Base-by-base conservation (phyloP, 2,888 invertebrate species). In the Teleiodes luculella region DNA sequence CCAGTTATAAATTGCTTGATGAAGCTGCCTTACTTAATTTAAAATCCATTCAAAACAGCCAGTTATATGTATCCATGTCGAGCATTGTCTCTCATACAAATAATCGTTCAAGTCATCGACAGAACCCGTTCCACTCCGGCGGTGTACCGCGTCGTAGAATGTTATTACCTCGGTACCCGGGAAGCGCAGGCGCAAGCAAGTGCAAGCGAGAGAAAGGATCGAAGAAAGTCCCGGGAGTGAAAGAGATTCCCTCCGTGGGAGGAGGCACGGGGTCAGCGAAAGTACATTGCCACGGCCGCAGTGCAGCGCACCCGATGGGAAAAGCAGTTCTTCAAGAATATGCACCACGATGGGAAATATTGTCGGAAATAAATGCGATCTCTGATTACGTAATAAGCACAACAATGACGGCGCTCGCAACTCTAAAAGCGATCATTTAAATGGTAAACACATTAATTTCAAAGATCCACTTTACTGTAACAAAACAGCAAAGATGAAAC, bases 211-310 rank as follows among this genome's bases (percentile, higher is more conserved):
- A 83, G 57, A 62, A 64, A 61, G 58, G 58, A 68, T 64, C 70
- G 71, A 77, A 78, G 80, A 83, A 83, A 83, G 78, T 74, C 54
- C 54, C 59, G 63, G 58, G 86, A 73, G 79, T 59, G 77, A 87
- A 61, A 62, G 86, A 83, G 88, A 87, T 64, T 68, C 65, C 59
- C 61, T 65, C 70, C 78, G 80, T 84, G 82, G 83, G 83, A 85
- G 86, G 81, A 84, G 83, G 81, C 82, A 80, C 71, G 83, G 84
- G 89, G 87, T 88, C 87, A 88, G 87, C 80, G 87, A 89, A 89
- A 89, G 89, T 89, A 86, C 89, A 88, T 88, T 89, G 88, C 86
- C 88, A 81, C 83, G 86, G 81, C 78, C 76, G 77, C 78, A 71
- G 78, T 79, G 80, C 81, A 74, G 76, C 73, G 81, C 83, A 78